Percentiles rank a stretch among this genome's conserved stretches.
phyloP scores from a whole-genome alignment of 2,797 vertebrate genomes.

The Sebastes vulpes region DNA sequence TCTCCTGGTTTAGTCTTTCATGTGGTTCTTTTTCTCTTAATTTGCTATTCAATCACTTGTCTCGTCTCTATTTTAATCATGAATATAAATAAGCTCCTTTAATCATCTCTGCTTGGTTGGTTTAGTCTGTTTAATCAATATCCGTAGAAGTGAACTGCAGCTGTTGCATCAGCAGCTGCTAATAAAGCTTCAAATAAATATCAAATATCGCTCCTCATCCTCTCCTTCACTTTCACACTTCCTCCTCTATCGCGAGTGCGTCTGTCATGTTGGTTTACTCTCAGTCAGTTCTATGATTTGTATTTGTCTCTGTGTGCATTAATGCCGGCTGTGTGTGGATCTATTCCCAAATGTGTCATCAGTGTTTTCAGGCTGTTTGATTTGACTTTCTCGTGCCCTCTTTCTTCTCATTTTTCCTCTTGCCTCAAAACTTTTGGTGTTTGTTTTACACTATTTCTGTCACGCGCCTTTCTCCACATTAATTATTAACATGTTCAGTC shows the following conservation, averaged over 20 bases:
- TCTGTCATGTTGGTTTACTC: conserved; percentile 29
- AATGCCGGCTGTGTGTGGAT: conserved; percentile 1
- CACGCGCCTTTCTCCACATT: conserved; percentile 42
- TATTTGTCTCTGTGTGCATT: neutral
- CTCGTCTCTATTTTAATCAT: conserved; percentile 9
- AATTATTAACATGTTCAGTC: conserved; percentile 54
- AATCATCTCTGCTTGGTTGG: conserved; percentile 7
- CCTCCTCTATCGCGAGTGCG: neutral
- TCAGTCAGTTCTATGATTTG: neutral
- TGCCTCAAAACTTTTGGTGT: conserved; percentile 52
- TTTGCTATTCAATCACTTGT: neutral
- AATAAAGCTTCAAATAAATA: conserved; percentile 31
- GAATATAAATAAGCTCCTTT: conserved; percentile 29
- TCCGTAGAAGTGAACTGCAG: conserved; percentile 5
- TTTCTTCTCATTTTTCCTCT: conserved; percentile 40
- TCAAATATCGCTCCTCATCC: neutral
- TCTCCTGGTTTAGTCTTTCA: neutral
- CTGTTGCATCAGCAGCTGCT: conserved; percentile 5
- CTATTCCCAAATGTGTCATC: conserved; percentile 43
- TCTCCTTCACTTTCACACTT: neutral
- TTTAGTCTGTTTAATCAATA: conserved; percentile 22
- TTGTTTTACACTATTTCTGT: conserved; percentile 54
- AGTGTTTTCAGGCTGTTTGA: conserved; percentile 68
- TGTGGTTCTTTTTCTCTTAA: neutral
- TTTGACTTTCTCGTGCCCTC: conserved; percentile 35